Conservation (phyloP, 2,113 vertebrate genomes). For the Neogobius melanostomus region DNA sequence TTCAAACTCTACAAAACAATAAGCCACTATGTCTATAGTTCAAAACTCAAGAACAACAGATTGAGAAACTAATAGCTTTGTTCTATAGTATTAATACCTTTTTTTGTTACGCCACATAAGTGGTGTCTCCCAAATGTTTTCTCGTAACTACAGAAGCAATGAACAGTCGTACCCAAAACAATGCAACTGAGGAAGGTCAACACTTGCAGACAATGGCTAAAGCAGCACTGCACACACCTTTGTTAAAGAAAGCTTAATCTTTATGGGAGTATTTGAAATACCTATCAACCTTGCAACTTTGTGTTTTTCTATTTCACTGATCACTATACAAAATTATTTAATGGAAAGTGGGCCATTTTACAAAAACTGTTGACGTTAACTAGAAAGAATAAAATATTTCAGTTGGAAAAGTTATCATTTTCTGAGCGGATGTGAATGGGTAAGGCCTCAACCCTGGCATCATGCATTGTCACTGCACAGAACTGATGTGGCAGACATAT, state of each 20-base stretch:
- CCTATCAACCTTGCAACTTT: slow-evolving; percentile 51
- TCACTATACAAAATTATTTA: slow-evolving; percentile 55
- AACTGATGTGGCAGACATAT: slow-evolving; percentile 47
- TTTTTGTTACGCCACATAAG: slow-evolving; percentile 65
- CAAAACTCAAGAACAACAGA: slow-evolving; percentile 63
- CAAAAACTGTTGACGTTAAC: slow-evolving; percentile 33
- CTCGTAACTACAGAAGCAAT: slow-evolving; percentile 65
- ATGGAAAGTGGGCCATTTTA: slow-evolving; percentile 48
- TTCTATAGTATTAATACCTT: slow-evolving; percentile 59
- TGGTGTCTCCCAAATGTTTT: slow-evolving; percentile 59
- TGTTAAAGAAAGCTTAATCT: slow-evolving; percentile 42
- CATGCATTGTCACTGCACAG: slow-evolving; percentile 80
- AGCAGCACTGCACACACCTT: slow-evolving; percentile 55
- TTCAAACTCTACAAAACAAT: slow-evolving; percentile 66
- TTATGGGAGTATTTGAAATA: slow-evolving; percentile 54
- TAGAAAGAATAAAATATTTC: slow-evolving; percentile 46
- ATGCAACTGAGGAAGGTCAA: slow-evolving; percentile 46
- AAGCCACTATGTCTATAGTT: slow-evolving; percentile 50
- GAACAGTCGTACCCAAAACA: slow-evolving; percentile 43
- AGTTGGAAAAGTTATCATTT: slow-evolving; percentile 44
- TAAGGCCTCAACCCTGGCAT: slow-evolving; percentile 80
- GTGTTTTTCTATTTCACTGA: slow-evolving; percentile 42
- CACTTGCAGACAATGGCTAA: slow-evolving; percentile 59
- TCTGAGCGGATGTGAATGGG: slow-evolving; percentile 58
- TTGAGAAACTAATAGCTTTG: slow-evolving; percentile 61